Conservation (phyloP, 2,888 invertebrate genomes). For the Eumacrocentrus americanus region DNA sequence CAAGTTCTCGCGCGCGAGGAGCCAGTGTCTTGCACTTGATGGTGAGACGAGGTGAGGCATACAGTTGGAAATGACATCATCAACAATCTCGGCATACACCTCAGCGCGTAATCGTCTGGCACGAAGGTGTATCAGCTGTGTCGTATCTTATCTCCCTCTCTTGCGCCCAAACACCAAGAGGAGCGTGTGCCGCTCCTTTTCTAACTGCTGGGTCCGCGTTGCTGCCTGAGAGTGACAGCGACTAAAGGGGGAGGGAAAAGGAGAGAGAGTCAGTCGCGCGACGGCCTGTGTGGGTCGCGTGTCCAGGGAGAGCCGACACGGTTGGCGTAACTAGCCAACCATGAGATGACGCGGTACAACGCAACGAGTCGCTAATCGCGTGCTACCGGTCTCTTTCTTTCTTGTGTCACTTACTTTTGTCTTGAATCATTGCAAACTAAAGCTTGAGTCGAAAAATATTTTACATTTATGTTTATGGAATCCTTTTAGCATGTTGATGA, state of each 20-base stretch:
- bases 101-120: conserved; percentile 30
- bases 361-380: conserved; percentile 45
- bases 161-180: conserved; percentile 14
- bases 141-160: conserved; percentile 58
- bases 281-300: conserved; percentile 41
- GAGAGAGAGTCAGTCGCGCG: conserved; percentile 38
- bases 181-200: conserved; percentile 31
- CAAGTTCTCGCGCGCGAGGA: conserved; percentile 14
- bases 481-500: too few relatives aligned
- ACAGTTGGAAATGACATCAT: conserved; percentile 59
- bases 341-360: conserved; percentile 51
- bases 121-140: conserved; percentile 58
- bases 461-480: conserved; percentile 6
- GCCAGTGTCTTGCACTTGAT: conserved; percentile 40
- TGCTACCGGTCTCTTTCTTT: conserved; percentile 43
- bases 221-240: conserved; percentile 25
- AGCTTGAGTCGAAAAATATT: too few relatives aligned
- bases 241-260: conserved; percentile 21
- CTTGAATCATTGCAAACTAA: conserved; percentile 7
- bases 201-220: conserved; percentile 4
- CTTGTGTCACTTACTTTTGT: conserved; percentile 20
- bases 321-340: conserved; percentile 49
- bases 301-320: conserved; percentile 36
- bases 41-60: conserved; percentile 32
- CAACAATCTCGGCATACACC: conserved; percentile 43